A percentile compares a stretch with the other conserved stretches of the same genome.
phyloP scores from a whole-genome alignment of 2,797 vertebrate species.

The Sebastes nivosus region DNA sequence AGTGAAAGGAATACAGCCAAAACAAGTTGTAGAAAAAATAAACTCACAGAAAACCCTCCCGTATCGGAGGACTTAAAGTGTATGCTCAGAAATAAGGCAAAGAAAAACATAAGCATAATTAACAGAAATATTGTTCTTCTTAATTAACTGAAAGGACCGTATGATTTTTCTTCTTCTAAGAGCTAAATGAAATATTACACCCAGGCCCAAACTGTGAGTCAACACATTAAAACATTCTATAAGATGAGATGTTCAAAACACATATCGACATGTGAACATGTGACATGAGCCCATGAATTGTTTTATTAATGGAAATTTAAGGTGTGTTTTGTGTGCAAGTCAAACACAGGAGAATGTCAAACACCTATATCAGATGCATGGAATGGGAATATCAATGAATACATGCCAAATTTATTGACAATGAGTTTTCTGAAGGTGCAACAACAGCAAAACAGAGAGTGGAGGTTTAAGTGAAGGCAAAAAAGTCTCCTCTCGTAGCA shows the following conservation, averaged over 20 bases:
- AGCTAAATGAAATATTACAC: conserved; percentile 43
- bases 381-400: conserved; percentile 50
- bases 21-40: conserved; percentile 69
- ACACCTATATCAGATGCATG: conserved; percentile 58
- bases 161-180: neutral
- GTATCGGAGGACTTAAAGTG: conserved; percentile 30
- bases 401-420: conserved; percentile 62
- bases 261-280: conserved; percentile 21
- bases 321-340: conserved; percentile 48
- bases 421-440: conserved; percentile 48
- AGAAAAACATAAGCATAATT: conserved; percentile 54
- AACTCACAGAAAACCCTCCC: conserved; percentile 51
- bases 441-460: conserved; percentile 55
- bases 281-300: conserved; percentile 27
- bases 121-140: conserved; percentile 34
- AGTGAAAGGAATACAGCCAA: conserved; percentile 69
- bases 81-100: conserved; percentile 70
- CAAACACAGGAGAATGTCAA: conserved; percentile 64
- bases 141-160: conserved; percentile 24
- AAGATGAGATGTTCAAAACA: conserved; percentile 58
- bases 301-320: conserved; percentile 17
- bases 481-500: conserved; percentile 51
- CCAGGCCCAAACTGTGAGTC: conserved; percentile 49
- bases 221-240: conserved; percentile 51
- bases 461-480: conserved; percentile 59